phyloP scores from a whole-genome alignment of 2,888 invertebrate genomes.

The Drosophila melanocephala region DNA sequence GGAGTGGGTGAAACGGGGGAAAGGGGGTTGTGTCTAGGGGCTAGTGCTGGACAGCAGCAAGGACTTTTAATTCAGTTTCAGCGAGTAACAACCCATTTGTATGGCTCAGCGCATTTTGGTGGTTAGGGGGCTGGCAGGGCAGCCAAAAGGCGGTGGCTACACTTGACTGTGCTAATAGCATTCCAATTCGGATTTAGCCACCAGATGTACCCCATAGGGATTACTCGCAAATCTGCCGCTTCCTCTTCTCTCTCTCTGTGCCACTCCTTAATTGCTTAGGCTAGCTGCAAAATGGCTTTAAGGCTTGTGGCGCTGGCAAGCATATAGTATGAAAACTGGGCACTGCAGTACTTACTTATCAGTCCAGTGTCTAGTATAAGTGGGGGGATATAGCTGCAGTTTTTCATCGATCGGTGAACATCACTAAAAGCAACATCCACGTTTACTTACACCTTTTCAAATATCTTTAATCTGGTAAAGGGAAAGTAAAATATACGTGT shows the following conservation, averaged over 20 bases:
- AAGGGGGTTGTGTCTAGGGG: slow-evolving; percentile 7
- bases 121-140: neutral
- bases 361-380: neutral
- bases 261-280: neutral
- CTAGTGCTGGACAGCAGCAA: slow-evolving; percentile 17
- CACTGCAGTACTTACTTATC: neutral
- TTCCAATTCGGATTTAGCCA: slow-evolving; percentile 46
- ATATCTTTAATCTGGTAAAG: too few relatives aligned
- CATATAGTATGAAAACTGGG: too few relatives aligned
- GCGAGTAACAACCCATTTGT: slow-evolving; percentile 57
- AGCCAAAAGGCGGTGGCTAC: slow-evolving; percentile 6
- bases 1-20: neutral
- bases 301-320: neutral
- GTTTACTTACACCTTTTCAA: neutral
- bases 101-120: slow-evolving; percentile 22
- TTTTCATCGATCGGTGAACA: neutral
- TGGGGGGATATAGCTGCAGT: neutral
- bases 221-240: slow-evolving; percentile 16
- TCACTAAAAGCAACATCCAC: neutral
- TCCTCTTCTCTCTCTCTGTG: neutral
- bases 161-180: slow-evolving; percentile 60
- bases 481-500: too few relatives aligned
- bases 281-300: neutral
- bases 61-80: slow-evolving; percentile 75
- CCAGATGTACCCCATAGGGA: slow-evolving; percentile 18